A percentile compares a stretch with the other conserved stretches of the same genome.
phyloP scores from a whole-genome alignment of 1,140 invertebrate genomes.

The Stegodyphus dumicola region DNA sequence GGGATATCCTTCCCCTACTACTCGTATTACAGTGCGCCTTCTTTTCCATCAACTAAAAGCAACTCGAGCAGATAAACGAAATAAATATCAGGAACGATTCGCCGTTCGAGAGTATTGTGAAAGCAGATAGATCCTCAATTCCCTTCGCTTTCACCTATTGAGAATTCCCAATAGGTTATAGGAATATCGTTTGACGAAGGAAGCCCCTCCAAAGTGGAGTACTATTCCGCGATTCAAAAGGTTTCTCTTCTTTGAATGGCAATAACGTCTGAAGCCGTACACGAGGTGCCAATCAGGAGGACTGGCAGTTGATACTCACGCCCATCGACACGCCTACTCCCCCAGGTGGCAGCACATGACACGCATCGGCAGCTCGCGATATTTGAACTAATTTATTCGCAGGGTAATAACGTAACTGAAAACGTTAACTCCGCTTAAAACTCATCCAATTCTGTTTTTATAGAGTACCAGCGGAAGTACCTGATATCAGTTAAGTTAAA shows the following conservation, averaged over 20 bases:
- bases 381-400: background rate
- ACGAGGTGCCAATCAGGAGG: conserved; percentile 46
- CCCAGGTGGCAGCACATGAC: conserved; percentile 51
- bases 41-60: conserved; percentile 54
- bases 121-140: conserved; percentile 37
- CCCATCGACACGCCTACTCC: conserved; percentile 29
- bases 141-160: conserved; percentile 58
- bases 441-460: too few relatives aligned
- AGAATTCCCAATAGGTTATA: conserved; percentile 59
- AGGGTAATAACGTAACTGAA: too few relatives aligned
- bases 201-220: conserved; percentile 46
- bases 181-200: conserved; percentile 47
- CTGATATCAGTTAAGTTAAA: too few relatives aligned
- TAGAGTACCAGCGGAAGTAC: too few relatives aligned
- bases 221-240: conserved; percentile 52
- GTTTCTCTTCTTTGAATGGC: conserved; percentile 58
- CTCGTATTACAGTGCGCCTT: conserved; percentile 1
- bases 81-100: conserved; percentile 52
- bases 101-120: conserved; percentile 34
- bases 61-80: conserved; percentile 46
- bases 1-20: background rate
- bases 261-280: conserved; percentile 42
- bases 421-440: too few relatives aligned
- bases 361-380: too few relatives aligned
- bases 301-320: conserved; percentile 33